Percentiles rank a stretch among this genome's conserved stretches.
phyloP scores from a whole-genome alignment of 2,888 invertebrate genomes.

The Drosophila kanekoi region DNA sequence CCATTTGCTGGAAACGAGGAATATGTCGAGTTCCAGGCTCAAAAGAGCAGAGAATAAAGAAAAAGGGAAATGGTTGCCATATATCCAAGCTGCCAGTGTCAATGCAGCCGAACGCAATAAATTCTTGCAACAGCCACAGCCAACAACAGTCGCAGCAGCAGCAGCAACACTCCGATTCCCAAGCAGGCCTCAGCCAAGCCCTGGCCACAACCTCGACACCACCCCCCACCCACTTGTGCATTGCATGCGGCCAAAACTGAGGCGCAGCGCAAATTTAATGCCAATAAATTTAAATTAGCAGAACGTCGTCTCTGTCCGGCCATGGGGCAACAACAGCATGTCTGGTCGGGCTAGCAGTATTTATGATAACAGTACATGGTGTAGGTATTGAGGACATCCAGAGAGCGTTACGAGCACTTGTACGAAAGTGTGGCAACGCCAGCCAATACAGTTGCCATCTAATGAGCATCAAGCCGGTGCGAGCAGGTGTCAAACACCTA shows the following conservation, averaged over 20 bases:
- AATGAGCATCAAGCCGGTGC: constrained; percentile 24
- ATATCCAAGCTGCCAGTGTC: constrained; percentile 69
- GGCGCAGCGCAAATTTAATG: constrained; percentile 71
- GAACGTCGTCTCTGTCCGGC: constrained; percentile 47
- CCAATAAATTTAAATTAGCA: constrained; percentile 80
- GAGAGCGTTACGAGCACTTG: constrained; percentile 2
- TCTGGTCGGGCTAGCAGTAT: constrained; percentile 63
- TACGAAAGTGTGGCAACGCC: constrained; percentile 4
- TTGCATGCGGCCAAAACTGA: constrained; percentile 37
- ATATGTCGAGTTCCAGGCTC: not conserved
- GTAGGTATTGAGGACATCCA: constrained; percentile 1
- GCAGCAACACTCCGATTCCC: not conserved
- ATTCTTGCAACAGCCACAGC: constrained; percentile 53
- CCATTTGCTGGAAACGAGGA: constrained; percentile 5
- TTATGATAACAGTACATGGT: constrained; percentile 64
- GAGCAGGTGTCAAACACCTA: constrained; percentile 53
- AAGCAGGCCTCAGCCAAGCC: not conserved
- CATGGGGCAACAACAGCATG: constrained; percentile 52
- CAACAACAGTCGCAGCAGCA: constrained; percentile 21
- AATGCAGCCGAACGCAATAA: constrained; percentile 72
- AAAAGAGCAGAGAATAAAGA: constrained; percentile 24
- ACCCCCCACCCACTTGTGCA: not conserved
- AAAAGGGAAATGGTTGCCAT: constrained; percentile 48
- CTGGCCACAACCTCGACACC: no score
- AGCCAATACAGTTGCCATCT: constrained; percentile 17